phyloP scores from a whole-genome alignment of 2,797 vertebrate species.

The Myotis planiceps region DNA sequence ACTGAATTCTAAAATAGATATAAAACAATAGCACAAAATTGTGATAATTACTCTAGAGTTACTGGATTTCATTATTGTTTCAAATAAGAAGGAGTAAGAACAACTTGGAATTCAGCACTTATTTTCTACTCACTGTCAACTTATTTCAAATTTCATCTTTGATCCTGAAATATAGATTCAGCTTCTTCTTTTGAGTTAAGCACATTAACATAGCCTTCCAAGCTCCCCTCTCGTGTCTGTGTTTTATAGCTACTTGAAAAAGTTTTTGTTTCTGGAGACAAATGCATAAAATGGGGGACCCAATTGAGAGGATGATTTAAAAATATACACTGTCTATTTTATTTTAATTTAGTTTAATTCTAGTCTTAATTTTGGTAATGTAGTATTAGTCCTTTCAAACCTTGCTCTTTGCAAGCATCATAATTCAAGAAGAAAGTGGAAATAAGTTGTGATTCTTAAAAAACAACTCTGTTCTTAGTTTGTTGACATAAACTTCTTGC shows the following conservation, averaged over 20 bases:
- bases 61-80: not conserved
- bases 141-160: not conserved
- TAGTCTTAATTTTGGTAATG: not conserved
- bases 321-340: not conserved
- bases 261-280: constrained; percentile 48
- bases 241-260: constrained; percentile 38
- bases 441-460: constrained; percentile 17
- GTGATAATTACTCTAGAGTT: not conserved
- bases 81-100: not conserved
- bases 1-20: not conserved
- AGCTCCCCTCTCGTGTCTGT: constrained; percentile 54
- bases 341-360: constrained; percentile 1
- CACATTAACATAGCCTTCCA: not conserved
- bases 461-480: not conserved
- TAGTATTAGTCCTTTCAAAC: not conserved
- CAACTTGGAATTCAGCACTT: not conserved
- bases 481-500: not conserved
- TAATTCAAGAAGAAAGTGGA: not conserved
- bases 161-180: not conserved
- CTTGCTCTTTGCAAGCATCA: not conserved
- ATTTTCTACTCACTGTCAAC: not conserved
- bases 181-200: not conserved
- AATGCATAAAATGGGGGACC: not conserved
- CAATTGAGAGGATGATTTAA: constrained; percentile 21
- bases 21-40: not conserved